These are phyloP conservation scores for Cataglyphis albicans DNA, from an alignment of 2,888 invertebrate species.

Conservation along the genomic window DNA sequence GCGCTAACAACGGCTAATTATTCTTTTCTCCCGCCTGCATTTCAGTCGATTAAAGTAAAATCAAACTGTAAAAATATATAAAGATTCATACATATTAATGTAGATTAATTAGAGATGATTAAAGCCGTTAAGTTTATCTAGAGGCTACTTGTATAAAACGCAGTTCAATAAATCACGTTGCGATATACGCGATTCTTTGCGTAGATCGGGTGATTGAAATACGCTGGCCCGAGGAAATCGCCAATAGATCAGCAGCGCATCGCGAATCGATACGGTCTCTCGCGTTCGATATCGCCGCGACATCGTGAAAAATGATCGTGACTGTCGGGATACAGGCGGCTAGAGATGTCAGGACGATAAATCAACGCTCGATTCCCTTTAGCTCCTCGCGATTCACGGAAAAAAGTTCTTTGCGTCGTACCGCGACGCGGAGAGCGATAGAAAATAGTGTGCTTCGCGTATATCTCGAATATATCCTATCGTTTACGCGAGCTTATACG, in stretches of 20 bases:
- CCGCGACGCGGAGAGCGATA: slow-evolving; percentile 42
- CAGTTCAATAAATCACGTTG: slow-evolving; percentile 22
- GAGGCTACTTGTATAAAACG: background rate
- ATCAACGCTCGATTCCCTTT: slow-evolving; percentile 41
- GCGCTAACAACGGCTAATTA: too few relatives aligned
- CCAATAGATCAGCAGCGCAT: slow-evolving; percentile 21
- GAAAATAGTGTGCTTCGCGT: slow-evolving; percentile 35
- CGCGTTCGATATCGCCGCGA: slow-evolving; percentile 27
- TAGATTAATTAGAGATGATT: slow-evolving; percentile 21
- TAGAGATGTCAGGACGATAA: slow-evolving; percentile 40
- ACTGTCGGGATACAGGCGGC: slow-evolving; percentile 16
- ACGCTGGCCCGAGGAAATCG: slow-evolving; percentile 16
- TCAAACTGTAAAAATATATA: background rate
- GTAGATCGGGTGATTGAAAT: slow-evolving; percentile 36
- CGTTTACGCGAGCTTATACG: slow-evolving; percentile 39
- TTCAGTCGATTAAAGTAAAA: background rate
- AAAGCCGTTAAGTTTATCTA: slow-evolving; percentile 6
- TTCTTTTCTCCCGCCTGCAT: background rate
- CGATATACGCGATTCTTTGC: slow-evolving; percentile 22
- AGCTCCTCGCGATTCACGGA: slow-evolving; percentile 19
- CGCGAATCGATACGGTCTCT: slow-evolving; percentile 36
- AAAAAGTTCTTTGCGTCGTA: slow-evolving; percentile 26
- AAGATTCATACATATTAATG: background rate
- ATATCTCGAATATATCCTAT: slow-evolving; percentile 43
- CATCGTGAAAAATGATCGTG: slow-evolving; percentile 48